Conservation (phyloP, 64 coral and sea anemone genomes). For the Montipora foliosa region DNA sequence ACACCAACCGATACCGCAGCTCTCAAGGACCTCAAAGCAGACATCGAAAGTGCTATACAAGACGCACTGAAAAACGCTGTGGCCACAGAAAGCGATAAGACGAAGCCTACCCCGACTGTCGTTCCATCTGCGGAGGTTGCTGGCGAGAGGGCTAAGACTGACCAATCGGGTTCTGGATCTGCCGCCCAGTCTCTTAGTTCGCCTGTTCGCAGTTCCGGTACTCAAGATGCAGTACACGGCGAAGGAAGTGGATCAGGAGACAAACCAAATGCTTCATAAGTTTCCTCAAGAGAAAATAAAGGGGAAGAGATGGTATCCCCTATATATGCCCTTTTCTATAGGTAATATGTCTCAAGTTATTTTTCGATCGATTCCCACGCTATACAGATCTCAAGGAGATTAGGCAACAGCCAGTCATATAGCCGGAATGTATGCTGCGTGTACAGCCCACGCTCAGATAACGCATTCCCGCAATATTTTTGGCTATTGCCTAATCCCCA, state of each 20-base stretch:
- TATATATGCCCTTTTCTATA: too few species aligned
- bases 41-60: slow-evolving; percentile 74
- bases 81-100: neutral
- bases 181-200: neutral
- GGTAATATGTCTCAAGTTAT: too few species aligned
- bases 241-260: slow-evolving; percentile 32
- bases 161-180: slow-evolving; percentile 39
- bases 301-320: too few species aligned
- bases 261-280: neutral
- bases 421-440: too few species aligned
- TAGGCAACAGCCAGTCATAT: too few species aligned
- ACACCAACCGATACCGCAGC: slow-evolving; percentile 26
- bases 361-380: too few species aligned
- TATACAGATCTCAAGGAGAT: too few species aligned
- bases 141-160: slow-evolving; percentile 8
- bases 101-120: slow-evolving; percentile 8
- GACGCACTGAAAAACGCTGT: slow-evolving; percentile 44
- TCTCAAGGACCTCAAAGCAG: slow-evolving; percentile 51
- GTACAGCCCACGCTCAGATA: too few species aligned
- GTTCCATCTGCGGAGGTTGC: neutral
- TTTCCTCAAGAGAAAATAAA: neutral
- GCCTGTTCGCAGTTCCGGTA: neutral
- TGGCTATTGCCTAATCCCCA: too few species aligned
- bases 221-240: neutral
- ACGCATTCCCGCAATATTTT: too few species aligned